Evolutionary conservation across 2,888 invertebrate species (phyloP).

Genomic region (Melieria crassipennis): DNA sequence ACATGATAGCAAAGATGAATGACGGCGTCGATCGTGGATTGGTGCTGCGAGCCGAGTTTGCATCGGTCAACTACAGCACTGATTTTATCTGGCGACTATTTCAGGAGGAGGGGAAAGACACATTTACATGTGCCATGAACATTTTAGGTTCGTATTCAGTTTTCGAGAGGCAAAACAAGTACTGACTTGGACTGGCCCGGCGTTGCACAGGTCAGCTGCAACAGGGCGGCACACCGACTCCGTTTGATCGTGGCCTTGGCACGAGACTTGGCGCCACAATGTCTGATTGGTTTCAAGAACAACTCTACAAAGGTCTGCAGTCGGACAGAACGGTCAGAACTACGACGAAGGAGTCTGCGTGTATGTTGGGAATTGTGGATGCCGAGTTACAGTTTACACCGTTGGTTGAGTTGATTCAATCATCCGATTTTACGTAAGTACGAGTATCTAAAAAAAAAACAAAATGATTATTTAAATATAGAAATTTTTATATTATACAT

Average conservation of each 20-base stretch:
- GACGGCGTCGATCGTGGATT: conserved; percentile 93
- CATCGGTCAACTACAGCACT: conserved; percentile 94
- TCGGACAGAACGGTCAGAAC: conserved; percentile 63
- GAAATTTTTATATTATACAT: too few species aligned
- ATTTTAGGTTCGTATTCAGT: conserved; percentile 72
- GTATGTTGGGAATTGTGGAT: conserved; percentile 83
- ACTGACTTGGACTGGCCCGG: too few species aligned
- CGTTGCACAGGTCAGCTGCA: conserved; percentile 84
- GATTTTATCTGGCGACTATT: conserved; percentile 96
- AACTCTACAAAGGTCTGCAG: conserved; percentile 65
- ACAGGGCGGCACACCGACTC: conserved; percentile 96
- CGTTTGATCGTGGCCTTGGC: conserved; percentile 98
- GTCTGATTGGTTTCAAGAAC: conserved; percentile 86
- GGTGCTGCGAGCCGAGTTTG: conserved; percentile 92
- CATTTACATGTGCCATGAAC: conserved; percentile 95
- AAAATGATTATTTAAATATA: background rate
- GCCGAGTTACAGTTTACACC: conserved; percentile 86
- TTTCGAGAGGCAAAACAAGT: background rate
- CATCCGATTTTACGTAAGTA: conserved; percentile 85
- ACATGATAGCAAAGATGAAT: conserved; percentile 96
- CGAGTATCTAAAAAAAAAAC: background rate
- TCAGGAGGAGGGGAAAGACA: conserved; percentile 93
- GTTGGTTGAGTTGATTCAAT: conserved; percentile 76
- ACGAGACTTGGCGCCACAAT: conserved; percentile 98
- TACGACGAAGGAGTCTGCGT: conserved; percentile 77